Evolutionary conservation across 53 echinoderm and acorn worm species (phyloP), one percentile per base, ranked within the genome.

Genomic region (Antedon mediterranea): DNA sequence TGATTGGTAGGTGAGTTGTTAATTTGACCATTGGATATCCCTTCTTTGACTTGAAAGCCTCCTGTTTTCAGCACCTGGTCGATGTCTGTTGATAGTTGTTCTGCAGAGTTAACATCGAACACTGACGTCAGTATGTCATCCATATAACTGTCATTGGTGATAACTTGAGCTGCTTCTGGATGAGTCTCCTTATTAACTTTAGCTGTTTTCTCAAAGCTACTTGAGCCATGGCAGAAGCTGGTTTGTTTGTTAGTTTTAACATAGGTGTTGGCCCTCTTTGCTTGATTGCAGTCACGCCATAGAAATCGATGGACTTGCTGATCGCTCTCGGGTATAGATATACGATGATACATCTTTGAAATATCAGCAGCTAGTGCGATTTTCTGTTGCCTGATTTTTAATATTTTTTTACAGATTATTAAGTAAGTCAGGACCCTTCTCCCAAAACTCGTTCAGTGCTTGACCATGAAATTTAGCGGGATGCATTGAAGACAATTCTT

Each of bases 371-470:
- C 71, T 18, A 83, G 44, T 26, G 83, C 85, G n/a, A 85, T 43
- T 41, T 78, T 28, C 3, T 75, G 43, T 76, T 88, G 78, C 30
- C 85, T 31, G 77, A n/a, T n/a, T n/a, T n/a, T n/a, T n/a, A n/a
- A n/a, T n/a, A n/a, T n/a, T n/a, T n/a, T n/a, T n/a, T n/a, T n/a
- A n/a, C 34, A 83, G 31, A 43, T 82, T 80, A 72, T 85, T 91
- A 28, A 91, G 71, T 29, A 88, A 78, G 32, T 91, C 88, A 30
- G 91, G 88, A 0, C 86, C 87, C 32, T 90, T 87, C 0, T 57
- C 27, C 90, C 89, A 89, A 70, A 82, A 89, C 30, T 76, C 77
- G 23, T 89, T 89, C 4, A 86, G 34, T 31, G 83, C 8, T 57
- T 89, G 89, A 0, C 81, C 86, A 26, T 83, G 83, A 34, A 71